Evolutionary conservation across 2,888 invertebrate species (phyloP), one percentile per base, ranked within the genome.

Genomic region (Alviniconcha strummeri): DNA sequence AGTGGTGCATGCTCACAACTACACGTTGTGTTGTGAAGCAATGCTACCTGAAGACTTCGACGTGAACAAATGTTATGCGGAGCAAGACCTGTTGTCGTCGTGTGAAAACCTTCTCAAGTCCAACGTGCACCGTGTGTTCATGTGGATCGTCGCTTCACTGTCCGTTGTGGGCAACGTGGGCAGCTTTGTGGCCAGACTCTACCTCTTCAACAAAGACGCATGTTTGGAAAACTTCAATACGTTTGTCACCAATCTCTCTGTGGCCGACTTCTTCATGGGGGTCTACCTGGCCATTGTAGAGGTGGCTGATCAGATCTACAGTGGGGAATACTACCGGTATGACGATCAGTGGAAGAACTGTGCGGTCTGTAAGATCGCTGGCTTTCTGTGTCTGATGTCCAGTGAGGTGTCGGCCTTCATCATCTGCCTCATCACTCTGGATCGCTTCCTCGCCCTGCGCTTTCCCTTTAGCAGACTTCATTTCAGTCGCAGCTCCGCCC

Each of bases 381-480:
- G 90, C 13, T 84, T 87, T 54, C 72, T 90, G 19, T 85, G 88
- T 0, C 85, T 88, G 5, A 13, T 90, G 54, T 95, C 95, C 84
- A 95, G 95, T 84, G 95, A 96, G 90, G 95, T 95, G 4, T 96
- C 96, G 0, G 95, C 95, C 3, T 91, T 95, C 85, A 94, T 95
- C 80, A 93, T 96, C 15, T 94, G 95, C 0, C 88, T 96, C 85
- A 95, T 96, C 83, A 96, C 96, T 1, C 94, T 95, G 93, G 96
- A 96, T 91, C 94, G 96, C 15, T 94, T 95, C 88, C 94, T 95
- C 86, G 95, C 95, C 0, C 95, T 96, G 67, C 95, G 95, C n/a
- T 94, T 95, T 86, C 95, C 96, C 17, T 92, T 96, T 78, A 94
- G 85, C 56, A 81, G 82, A 36, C 60, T 86, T 17, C 84, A 84